These are phyloP conservation scores for Andrena dorsata DNA, from an alignment of 2,888 invertebrate species.

Conservation along the genomic window DNA sequence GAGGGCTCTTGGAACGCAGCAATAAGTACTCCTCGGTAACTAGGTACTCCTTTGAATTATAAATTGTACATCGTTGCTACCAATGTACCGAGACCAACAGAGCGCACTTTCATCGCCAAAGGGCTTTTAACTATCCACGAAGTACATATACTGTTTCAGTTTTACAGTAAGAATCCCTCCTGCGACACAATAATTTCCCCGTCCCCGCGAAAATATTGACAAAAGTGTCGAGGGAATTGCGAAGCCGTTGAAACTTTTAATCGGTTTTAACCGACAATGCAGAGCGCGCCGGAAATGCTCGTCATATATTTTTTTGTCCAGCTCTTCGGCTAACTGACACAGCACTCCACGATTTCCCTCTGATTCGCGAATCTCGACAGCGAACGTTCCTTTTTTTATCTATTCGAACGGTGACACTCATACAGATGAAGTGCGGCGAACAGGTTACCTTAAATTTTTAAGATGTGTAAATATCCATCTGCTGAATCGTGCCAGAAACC, in stretches of 20 bases:
- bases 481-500: no score
- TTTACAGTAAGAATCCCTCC: background rate
- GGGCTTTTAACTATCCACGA: background rate
- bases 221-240: constrained; percentile 1
- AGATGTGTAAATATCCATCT: no score
- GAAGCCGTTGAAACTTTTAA: constrained; percentile 9
- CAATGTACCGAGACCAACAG: background rate
- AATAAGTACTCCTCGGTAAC: background rate
- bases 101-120: background rate
- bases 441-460: no score
- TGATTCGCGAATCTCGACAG: background rate
- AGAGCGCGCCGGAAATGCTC: background rate
- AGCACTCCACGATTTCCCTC: background rate
- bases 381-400: no score
- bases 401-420: no score
- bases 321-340: background rate
- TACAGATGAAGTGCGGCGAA: no score
- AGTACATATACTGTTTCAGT: background rate
- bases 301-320: background rate
- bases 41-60: background rate
- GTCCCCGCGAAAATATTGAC: constrained; percentile 1
- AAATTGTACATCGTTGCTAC: background rate
- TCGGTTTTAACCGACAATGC: constrained; percentile 11
- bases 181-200: background rate
- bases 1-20: background rate